Evolutionary conservation across 2,888 invertebrate genomes (phyloP).

Genomic region (Heteropelma amictum): DNA sequence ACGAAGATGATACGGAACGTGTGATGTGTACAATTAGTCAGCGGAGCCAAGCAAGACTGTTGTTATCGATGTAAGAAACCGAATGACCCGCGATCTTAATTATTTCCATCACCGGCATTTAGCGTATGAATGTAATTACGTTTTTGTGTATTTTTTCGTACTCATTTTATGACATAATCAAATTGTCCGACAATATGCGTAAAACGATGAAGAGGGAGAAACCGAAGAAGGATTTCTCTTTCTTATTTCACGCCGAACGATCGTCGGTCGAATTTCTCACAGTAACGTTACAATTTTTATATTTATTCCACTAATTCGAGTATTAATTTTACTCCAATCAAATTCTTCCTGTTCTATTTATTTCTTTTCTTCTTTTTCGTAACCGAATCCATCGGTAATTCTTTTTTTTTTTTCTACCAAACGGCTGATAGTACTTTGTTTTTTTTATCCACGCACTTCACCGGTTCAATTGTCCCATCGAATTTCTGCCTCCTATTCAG

Average conservation of each 20-base stretch:
- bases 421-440: slow-evolving; percentile 24
- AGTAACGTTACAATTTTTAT: slow-evolving; percentile 47
- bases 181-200: slow-evolving; percentile 38
- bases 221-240: slow-evolving; percentile 12
- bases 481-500: slow-evolving; percentile 7
- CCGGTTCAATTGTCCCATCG: slow-evolving; percentile 17
- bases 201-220: slow-evolving; percentile 10
- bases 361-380: slow-evolving; percentile 15
- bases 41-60: slow-evolving; percentile 34
- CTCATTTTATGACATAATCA: slow-evolving; percentile 58
- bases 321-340: slow-evolving; percentile 51
- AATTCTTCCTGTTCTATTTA: slow-evolving; percentile 37
- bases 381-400: slow-evolving; percentile 40
- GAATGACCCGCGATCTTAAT: slow-evolving; percentile 21
- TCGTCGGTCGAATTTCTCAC: slow-evolving; percentile 38
- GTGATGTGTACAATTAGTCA: not conserved
- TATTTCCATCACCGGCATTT: slow-evolving; percentile 42
- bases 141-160: slow-evolving; percentile 28
- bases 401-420: slow-evolving; percentile 22
- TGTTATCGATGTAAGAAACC: slow-evolving; percentile 25
- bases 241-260: slow-evolving; percentile 30
- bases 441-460: not conserved
- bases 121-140: slow-evolving; percentile 25
- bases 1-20: not conserved
- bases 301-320: slow-evolving; percentile 52